A percentile compares a stretch with the other conserved stretches of the same genome.
phyloP scores from a whole-genome alignment of 2,888 invertebrate species.

The Subacronicta megacephala region DNA sequence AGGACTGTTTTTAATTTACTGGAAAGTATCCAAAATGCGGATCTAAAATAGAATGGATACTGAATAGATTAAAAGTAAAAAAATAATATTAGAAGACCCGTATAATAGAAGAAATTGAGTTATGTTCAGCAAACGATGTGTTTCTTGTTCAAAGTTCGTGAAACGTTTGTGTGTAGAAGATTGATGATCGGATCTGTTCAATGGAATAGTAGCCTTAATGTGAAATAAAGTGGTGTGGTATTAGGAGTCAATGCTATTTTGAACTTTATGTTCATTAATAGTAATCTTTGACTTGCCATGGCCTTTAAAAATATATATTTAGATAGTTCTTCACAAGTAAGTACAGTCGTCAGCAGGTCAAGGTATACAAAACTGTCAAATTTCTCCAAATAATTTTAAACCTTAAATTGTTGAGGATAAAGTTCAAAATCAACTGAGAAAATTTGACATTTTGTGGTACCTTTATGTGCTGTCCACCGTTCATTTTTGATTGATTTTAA shows the following conservation, averaged over 20 bases:
- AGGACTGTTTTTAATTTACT: slow-evolving; percentile 51
- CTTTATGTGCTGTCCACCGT: too few relatives aligned
- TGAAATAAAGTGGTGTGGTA: slow-evolving; percentile 16
- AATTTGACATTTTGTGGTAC: too few relatives aligned
- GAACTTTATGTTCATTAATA: neutral
- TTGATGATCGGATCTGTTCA: slow-evolving; percentile 27
- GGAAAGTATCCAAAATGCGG: slow-evolving; percentile 58
- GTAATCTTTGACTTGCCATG: too few relatives aligned
- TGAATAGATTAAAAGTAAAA: slow-evolving; percentile 27
- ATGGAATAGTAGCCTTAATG: slow-evolving; percentile 17
- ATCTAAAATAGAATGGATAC: slow-evolving; percentile 51
- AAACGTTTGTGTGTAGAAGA: slow-evolving; percentile 10
- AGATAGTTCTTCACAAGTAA: too few relatives aligned
- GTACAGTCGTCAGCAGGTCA: too few relatives aligned
- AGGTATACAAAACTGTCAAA: too few relatives aligned
- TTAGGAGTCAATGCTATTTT: neutral
- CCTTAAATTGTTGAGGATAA: too few relatives aligned
- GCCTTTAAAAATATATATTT: too few relatives aligned
- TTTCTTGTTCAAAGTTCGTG: slow-evolving; percentile 17
- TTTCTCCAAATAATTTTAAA: too few relatives aligned
- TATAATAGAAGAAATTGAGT: slow-evolving; percentile 18
- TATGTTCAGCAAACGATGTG: slow-evolving; percentile 17
- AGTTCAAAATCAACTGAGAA: too few relatives aligned
- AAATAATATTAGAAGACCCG: slow-evolving; percentile 6
- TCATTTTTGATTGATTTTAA: too few relatives aligned